Evolutionary conservation across 2,888 invertebrate species (phyloP).

Genomic region (Acronicta psi): DNA sequence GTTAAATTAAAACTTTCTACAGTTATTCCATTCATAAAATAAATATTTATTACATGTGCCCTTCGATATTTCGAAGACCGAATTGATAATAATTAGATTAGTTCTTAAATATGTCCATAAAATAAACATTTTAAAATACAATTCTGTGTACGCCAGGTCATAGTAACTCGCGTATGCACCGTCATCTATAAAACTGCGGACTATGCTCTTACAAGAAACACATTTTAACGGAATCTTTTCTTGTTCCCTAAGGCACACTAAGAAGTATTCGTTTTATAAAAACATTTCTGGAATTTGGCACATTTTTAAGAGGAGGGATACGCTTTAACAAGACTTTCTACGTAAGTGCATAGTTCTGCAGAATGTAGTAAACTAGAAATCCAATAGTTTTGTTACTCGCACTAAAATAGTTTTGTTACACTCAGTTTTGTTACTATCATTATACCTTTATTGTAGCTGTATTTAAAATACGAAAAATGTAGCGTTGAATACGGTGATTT

Average conservation of each 20-base stretch:
- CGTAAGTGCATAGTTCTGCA: constrained; percentile 89
- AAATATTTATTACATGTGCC: too few relatives aligned
- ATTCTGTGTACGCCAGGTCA: constrained; percentile 37
- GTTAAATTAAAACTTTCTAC: too few relatives aligned
- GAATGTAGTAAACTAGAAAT: constrained; percentile 36
- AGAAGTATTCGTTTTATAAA: constrained; percentile 83
- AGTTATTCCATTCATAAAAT: too few relatives aligned
- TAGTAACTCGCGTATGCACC: constrained; percentile 3
- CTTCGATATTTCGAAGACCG: too few relatives aligned
- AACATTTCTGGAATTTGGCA: constrained; percentile 85
- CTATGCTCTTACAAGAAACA: constrained; percentile 80
- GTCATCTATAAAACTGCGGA: constrained; percentile 62
- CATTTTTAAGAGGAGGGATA: constrained; percentile 81
- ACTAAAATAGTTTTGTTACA: constrained; percentile 3
- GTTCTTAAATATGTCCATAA: neutral
- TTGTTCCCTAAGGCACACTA: constrained; percentile 72
- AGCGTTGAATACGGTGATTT: neutral
- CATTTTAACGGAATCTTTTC: constrained; percentile 38
- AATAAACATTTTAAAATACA: neutral
- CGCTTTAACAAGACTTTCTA: constrained; percentile 54
- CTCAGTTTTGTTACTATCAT: constrained; percentile 16
- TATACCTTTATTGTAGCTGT: neutral
- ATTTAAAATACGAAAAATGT: neutral
- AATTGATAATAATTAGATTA: neutral
- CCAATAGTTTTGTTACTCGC: neutral